Evolutionary conservation across 1,140 invertebrate species (phyloP).

Genomic region (Drosophila parabipectinata): DNA sequence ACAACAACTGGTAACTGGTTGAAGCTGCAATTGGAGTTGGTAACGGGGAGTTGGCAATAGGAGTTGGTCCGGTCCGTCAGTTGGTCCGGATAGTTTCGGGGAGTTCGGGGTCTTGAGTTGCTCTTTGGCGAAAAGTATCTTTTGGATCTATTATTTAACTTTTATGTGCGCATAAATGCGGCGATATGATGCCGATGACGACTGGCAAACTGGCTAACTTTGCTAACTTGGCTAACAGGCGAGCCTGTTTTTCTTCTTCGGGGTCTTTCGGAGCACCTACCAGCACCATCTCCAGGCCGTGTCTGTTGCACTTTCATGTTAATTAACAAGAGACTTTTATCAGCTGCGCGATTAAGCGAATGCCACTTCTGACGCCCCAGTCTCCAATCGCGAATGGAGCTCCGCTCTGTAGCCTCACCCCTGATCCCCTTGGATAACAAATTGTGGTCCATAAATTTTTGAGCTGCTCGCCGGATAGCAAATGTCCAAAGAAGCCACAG

Average conservation of each 20-base stretch:
- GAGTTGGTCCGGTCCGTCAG: not conserved
- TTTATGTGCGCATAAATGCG: constrained; percentile 83
- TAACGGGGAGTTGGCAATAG: constrained; percentile 9
- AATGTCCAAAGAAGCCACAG: constrained; percentile 32
- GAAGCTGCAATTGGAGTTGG: constrained; percentile 38
- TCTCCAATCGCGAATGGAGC: not conserved
- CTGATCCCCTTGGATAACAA: constrained; percentile 57
- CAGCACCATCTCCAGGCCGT: not conserved
- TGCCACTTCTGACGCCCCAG: constrained; percentile 46
- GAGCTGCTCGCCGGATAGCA: constrained; percentile 1
- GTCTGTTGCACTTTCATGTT: constrained; percentile 70
- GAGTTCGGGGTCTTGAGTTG: constrained; percentile 19
- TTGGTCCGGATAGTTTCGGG: not conserved
- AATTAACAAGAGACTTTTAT: constrained; percentile 76
- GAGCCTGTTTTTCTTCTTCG: constrained; percentile 30
- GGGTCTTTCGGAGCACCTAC: no score
- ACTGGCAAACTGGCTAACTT: constrained; percentile 48
- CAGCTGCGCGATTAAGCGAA: constrained; percentile 63
- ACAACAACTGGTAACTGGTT: constrained; percentile 36
- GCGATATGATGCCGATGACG: constrained; percentile 71
- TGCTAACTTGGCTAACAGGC: constrained; percentile 1
- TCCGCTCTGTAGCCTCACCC: not conserved
- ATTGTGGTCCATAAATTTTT: constrained; percentile 65
- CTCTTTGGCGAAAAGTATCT: constrained; percentile 71
- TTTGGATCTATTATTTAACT: constrained; percentile 83